A percentile compares a stretch with the other conserved stretches of the same genome.
These are phyloP conservation scores for human DNA, from an alignment of 2,113 vertebrate genomes.

Conservation along the genomic window DNA sequence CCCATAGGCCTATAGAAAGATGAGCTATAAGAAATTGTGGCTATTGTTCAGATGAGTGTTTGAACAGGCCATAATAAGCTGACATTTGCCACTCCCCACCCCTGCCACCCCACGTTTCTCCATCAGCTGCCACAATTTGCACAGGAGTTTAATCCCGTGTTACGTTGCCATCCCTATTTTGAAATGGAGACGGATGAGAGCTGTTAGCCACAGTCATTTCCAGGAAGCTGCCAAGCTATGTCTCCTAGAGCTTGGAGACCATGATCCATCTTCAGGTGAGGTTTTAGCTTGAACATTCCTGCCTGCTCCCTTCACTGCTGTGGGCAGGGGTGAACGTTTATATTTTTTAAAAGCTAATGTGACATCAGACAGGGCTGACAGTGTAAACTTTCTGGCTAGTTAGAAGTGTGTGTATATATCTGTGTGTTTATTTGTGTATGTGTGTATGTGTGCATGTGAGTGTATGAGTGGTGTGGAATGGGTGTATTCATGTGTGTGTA, in stretches of 20 bases:
- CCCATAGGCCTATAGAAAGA: background rate
- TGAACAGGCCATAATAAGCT: no score
- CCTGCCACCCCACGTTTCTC: rapidly evolving
- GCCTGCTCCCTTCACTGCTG: background rate
- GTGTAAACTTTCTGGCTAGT: background rate
- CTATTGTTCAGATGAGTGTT: background rate
- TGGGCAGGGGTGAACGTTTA: no score
- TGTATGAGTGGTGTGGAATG: background rate
- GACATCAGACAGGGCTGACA: background rate
- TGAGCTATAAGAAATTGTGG: background rate
- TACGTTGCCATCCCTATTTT: background rate
- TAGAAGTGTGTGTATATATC: background rate
- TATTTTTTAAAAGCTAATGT: background rate
- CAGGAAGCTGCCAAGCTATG: background rate
- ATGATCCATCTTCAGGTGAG: background rate
- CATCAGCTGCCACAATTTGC: rapidly evolving
- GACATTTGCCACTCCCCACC: background rate
- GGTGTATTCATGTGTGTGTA: no score
- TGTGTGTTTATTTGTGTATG: background rate
- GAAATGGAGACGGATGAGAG: background rate
- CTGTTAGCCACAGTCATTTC: background rate
- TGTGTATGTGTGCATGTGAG: no score
- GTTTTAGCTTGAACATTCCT: background rate
- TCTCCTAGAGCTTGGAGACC: background rate
- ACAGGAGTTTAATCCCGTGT: rapidly evolving